These are phyloP conservation scores for Trematomus bernacchii DNA, from an alignment of 2,797 vertebrate species.

Conservation along the genomic window DNA sequence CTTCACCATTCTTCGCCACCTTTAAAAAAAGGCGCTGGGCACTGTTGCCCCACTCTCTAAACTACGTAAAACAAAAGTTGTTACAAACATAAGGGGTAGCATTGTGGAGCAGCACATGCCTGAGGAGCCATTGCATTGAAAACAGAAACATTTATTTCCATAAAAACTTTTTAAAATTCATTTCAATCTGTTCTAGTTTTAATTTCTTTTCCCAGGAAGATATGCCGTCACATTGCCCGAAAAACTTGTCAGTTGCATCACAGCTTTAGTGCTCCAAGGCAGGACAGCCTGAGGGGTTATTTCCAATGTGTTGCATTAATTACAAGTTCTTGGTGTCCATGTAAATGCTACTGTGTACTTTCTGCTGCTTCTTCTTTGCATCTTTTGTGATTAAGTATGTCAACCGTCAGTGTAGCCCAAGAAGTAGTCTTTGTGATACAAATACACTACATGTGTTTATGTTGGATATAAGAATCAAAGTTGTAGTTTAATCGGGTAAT, in stretches of 20 bases:
- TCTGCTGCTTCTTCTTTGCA: conserved; percentile 29
- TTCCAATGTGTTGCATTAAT: conserved; percentile 73
- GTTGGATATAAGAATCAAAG: neutral
- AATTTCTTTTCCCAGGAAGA: conserved; percentile 47
- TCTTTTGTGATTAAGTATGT: conserved; percentile 43
- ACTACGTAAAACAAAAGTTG: conserved; percentile 18
- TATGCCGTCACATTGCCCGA: conserved; percentile 60
- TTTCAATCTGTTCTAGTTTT: conserved; percentile 52
- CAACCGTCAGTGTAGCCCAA: conserved; percentile 5
- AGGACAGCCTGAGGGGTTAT: conserved; percentile 60
- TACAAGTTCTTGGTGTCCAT: conserved; percentile 71
- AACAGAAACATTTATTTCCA: conserved; percentile 22
- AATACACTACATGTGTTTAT: neutral
- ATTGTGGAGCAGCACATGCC: conserved; percentile 4
- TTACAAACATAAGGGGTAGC: neutral
- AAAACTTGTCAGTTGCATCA: conserved; percentile 76
- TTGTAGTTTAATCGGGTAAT: neutral
- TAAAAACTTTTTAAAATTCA: conserved; percentile 41
- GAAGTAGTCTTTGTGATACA: neutral
- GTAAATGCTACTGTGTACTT: conserved; percentile 42
- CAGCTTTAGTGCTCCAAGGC: conserved; percentile 67
- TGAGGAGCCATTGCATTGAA: conserved; percentile 17
- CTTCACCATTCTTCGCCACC: neutral
- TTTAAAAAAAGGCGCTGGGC: neutral
- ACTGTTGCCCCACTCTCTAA: conserved; percentile 7